A percentile compares a stretch with the other conserved stretches of the same genome.
These are phyloP conservation scores for Ptychochromis oligacanthus DNA, from an alignment of 2,113 vertebrate genomes.

Conservation along the genomic window DNA sequence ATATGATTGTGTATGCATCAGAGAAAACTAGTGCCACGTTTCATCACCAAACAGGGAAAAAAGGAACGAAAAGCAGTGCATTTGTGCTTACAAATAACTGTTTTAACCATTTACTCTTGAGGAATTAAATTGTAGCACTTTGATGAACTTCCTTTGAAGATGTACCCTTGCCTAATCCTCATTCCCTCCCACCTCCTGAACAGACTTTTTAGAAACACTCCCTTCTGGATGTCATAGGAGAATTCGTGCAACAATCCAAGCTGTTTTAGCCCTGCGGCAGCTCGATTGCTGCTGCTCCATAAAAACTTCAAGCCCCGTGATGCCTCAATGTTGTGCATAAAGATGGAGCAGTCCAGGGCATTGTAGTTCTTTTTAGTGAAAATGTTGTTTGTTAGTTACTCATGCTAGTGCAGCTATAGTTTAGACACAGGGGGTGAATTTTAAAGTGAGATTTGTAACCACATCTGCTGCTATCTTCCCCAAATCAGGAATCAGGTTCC, in stretches of 20 bases:
- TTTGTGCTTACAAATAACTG: constrained; percentile 58
- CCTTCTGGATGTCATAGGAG: constrained; percentile 59
- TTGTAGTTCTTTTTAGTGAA: constrained; percentile 52
- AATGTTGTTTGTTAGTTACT: constrained; percentile 6
- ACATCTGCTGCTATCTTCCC: constrained; percentile 58
- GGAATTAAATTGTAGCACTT: constrained; percentile 65
- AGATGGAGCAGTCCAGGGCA: constrained; percentile 57
- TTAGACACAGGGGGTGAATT: constrained; percentile 28
- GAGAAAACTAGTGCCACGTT: constrained; percentile 26
- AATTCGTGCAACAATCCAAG: constrained; percentile 57
- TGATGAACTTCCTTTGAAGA: constrained; percentile 72
- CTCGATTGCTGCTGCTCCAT: constrained; percentile 46
- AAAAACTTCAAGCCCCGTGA: constrained; percentile 61
- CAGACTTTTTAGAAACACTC: constrained; percentile 63
- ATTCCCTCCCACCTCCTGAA: constrained; percentile 41
- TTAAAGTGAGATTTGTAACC: constrained; percentile 45
- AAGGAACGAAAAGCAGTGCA: constrained; percentile 26
- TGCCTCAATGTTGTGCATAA: constrained; percentile 54
- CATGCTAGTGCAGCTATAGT: constrained; percentile 1
- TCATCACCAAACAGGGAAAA: background rate
- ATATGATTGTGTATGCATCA: background rate
- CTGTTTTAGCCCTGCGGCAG: constrained; percentile 63
- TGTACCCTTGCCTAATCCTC: constrained; percentile 38
- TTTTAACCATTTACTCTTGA: constrained; percentile 63
- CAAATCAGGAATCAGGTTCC: constrained; percentile 89